Percentiles rank a stretch among this genome's conserved stretches.
Conservation (phyloP, 37 sponge, comb jelly and placozoan genomes). For the Halichondria panicea region DNA sequence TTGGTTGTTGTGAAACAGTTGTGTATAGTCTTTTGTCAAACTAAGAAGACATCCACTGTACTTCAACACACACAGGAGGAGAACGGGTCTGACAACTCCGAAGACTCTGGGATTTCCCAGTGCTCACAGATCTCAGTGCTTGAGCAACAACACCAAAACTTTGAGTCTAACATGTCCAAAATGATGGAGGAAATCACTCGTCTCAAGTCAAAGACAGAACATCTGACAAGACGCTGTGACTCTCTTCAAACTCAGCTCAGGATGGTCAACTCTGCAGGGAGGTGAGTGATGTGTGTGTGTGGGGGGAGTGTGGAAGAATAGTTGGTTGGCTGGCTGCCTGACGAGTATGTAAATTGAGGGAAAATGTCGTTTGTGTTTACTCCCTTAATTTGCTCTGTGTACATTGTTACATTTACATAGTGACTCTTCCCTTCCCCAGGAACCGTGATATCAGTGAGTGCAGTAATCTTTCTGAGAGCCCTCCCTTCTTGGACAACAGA, state of each 20-base stretch:
- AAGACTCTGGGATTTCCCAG: neutral
- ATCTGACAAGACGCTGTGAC: slow-evolving; percentile 5
- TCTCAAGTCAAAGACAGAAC: slow-evolving; percentile 1
- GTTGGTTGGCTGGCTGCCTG: too few species aligned
- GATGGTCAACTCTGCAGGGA: neutral
- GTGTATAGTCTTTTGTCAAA: too few species aligned
- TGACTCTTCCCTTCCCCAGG: neutral
- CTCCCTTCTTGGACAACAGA: neutral
- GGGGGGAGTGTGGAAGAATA: slow-evolving; percentile 7
- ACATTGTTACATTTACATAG: neutral
- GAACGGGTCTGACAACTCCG: slow-evolving; percentile 22
- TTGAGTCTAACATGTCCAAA: neutral
- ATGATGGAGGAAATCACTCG: slow-evolving; percentile 8
- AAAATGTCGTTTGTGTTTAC: too few species aligned
- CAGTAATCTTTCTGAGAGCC: neutral
- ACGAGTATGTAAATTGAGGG: too few species aligned
- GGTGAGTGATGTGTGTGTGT: neutral
- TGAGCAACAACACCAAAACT: neutral
- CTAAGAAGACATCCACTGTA: too few species aligned
- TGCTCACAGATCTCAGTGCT: neutral
- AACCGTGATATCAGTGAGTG: too few species aligned
- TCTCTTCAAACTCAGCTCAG: slow-evolving; percentile 27
- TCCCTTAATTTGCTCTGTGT: too few species aligned
- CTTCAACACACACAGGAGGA: neutral
- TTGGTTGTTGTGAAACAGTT: too few species aligned